These are phyloP conservation scores for Globia sparganii DNA, from an alignment of 2,888 invertebrate species.

Conservation along the genomic window DNA sequence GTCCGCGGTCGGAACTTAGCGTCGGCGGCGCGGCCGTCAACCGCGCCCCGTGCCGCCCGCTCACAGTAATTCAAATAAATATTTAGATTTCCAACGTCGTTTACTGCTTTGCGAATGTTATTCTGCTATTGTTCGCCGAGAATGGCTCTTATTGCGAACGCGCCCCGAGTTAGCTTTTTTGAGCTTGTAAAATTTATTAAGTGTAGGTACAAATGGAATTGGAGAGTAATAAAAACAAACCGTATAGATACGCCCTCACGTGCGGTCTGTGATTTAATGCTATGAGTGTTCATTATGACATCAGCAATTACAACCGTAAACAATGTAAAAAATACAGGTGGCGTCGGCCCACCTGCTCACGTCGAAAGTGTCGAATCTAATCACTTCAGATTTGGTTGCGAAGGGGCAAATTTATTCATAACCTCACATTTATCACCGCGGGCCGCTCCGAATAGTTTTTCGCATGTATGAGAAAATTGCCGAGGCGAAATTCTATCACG, in stretches of 20 bases:
- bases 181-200: conserved; percentile 77
- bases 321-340: conserved; percentile 70
- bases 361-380: conserved; percentile 83
- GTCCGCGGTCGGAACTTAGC: conserved; percentile 69
- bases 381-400: conserved; percentile 84
- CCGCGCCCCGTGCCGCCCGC: conserved; percentile 64
- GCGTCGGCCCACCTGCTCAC: conserved; percentile 77
- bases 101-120: conserved; percentile 76
- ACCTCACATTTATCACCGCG: conserved; percentile 87
- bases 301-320: conserved; percentile 59
- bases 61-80: conserved; percentile 78
- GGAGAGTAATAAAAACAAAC: conserved; percentile 69
- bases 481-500: conserved; percentile 86
- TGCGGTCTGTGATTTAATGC: conserved; percentile 55
- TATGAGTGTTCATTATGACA: conserved; percentile 52
- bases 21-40: conserved; percentile 63
- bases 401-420: conserved; percentile 88
- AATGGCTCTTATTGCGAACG: conserved; percentile 72
- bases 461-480: conserved; percentile 86
- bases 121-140: conserved; percentile 76
- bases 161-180: conserved; percentile 67
- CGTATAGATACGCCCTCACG: conserved; percentile 49
- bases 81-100: conserved; percentile 78
- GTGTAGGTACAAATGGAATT: conserved; percentile 66
- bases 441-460: conserved; percentile 85